Conservation (phyloP, 2,888 invertebrate genomes). For the Limnephilus auricula region DNA sequence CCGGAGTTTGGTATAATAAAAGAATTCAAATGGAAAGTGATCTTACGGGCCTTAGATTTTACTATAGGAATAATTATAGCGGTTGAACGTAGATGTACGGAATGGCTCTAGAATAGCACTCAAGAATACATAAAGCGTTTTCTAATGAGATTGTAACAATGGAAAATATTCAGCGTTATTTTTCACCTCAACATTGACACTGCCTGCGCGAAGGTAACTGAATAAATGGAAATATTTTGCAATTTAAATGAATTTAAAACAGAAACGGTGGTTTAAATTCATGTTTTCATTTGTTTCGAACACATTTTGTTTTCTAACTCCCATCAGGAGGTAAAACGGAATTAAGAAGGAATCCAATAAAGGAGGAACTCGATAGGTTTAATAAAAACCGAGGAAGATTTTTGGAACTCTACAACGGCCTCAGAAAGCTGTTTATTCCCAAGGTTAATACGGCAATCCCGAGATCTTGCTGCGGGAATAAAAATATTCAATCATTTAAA, state of each 20-base stretch:
- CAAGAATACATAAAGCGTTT: slow-evolving; percentile 35
- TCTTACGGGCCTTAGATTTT: slow-evolving; percentile 38
- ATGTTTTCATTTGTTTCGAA: neutral
- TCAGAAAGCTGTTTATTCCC: slow-evolving; percentile 25
- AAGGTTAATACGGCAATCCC: slow-evolving; percentile 30
- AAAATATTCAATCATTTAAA: slow-evolving; percentile 59
- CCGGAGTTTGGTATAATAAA: slow-evolving; percentile 27
- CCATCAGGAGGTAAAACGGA: neutral
- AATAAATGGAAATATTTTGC: slow-evolving; percentile 9
- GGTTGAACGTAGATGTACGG: slow-evolving; percentile 11
- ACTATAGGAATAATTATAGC: slow-evolving; percentile 25
- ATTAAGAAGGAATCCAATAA: neutral
- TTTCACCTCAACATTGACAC: slow-evolving; percentile 25
- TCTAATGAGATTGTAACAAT: slow-evolving; percentile 41
- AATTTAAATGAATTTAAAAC: slow-evolving; percentile 2
- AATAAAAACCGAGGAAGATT: slow-evolving; percentile 14
- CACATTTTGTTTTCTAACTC: neutral
- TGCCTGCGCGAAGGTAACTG: slow-evolving; percentile 7
- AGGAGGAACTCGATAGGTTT: neutral
- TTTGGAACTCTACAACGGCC: neutral
- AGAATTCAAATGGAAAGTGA: slow-evolving; percentile 41
- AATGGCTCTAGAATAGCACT: slow-evolving; percentile 8
- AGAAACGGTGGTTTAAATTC: neutral
- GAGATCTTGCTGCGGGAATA: slow-evolving; percentile 20
- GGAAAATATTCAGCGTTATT: slow-evolving; percentile 44